A percentile compares a stretch with the other conserved stretches of the same genome.
Conservation (phyloP, 2,797 vertebrate species). For the Orestias chungarensis region DNA sequence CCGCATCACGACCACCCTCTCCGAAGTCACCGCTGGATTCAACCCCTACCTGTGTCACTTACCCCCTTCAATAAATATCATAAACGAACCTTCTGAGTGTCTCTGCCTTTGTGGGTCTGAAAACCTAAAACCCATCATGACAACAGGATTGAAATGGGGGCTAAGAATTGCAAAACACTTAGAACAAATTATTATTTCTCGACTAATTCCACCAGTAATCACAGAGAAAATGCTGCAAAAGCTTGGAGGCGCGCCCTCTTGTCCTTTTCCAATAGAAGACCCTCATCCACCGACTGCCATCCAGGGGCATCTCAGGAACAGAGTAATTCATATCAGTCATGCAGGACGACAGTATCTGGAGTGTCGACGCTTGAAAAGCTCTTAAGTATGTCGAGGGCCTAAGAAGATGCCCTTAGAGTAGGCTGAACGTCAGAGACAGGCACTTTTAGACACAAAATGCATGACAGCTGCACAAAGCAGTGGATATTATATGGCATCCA, state of each 20-base stretch:
- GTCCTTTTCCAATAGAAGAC: constrained; percentile 48
- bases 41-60: too few relatives aligned
- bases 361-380: neutral
- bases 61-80: too few relatives aligned
- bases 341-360: neutral
- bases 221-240: constrained; percentile 40
- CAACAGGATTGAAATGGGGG: neutral
- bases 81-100: too few relatives aligned
- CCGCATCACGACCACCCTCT: too few relatives aligned
- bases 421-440: too few relatives aligned
- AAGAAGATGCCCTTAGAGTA: too few relatives aligned
- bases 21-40: too few relatives aligned
- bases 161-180: neutral
- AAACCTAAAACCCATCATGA: too few relatives aligned
- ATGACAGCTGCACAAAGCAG: neutral
- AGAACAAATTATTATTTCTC: too few relatives aligned
- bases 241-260: constrained; percentile 38
- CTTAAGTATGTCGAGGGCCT: too few relatives aligned
- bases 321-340: neutral
- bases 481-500: neutral
- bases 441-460: too few relatives aligned
- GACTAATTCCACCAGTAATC: constrained; percentile 61
- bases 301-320: neutral
- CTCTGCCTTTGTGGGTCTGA: too few relatives aligned
- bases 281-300: constrained; percentile 6